These are phyloP conservation scores for Lepus townsendii DNA, from an alignment of 2,797 vertebrate species.

Conservation along the genomic window DNA sequence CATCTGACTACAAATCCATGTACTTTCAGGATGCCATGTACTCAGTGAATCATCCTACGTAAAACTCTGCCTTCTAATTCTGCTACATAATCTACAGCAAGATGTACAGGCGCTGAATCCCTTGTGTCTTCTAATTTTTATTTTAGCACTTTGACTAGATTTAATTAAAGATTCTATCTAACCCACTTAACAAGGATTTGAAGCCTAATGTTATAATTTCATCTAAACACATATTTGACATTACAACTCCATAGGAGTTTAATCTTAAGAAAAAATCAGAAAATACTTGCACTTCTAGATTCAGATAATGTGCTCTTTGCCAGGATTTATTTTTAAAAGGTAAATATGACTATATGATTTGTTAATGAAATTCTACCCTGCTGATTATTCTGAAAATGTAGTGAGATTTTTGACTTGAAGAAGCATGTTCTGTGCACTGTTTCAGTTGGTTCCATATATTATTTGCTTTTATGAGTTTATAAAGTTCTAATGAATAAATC, in stretches of 20 bases:
- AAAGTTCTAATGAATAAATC: slow-evolving; percentile 72
- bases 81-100: background rate
- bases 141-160: slow-evolving; percentile 30
- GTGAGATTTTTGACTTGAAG: slow-evolving; percentile 23
- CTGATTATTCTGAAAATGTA: slow-evolving; percentile 45
- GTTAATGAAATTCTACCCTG: slow-evolving; percentile 62
- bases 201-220: slow-evolving; percentile 35
- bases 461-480: slow-evolving; percentile 67
- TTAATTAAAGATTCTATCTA: slow-evolving; percentile 34
- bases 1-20: background rate
- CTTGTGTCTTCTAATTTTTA: slow-evolving; percentile 12
- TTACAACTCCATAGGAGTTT: slow-evolving; percentile 23
- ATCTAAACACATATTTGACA: slow-evolving; percentile 50
- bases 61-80: slow-evolving; percentile 7
- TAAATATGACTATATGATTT: slow-evolving; percentile 57
- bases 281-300: slow-evolving; percentile 37
- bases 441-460: slow-evolving; percentile 55
- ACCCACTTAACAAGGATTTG: slow-evolving; percentile 7
- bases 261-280: slow-evolving; percentile 26
- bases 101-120: background rate
- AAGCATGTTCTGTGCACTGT: background rate
- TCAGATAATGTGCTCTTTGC: background rate
- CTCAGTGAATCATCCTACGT: background rate
- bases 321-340: slow-evolving; percentile 50
- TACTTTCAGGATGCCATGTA: background rate